Base-by-base conservation (phyloP, 2,113 vertebrate species). In the Salvelinus fontinalis region DNA sequence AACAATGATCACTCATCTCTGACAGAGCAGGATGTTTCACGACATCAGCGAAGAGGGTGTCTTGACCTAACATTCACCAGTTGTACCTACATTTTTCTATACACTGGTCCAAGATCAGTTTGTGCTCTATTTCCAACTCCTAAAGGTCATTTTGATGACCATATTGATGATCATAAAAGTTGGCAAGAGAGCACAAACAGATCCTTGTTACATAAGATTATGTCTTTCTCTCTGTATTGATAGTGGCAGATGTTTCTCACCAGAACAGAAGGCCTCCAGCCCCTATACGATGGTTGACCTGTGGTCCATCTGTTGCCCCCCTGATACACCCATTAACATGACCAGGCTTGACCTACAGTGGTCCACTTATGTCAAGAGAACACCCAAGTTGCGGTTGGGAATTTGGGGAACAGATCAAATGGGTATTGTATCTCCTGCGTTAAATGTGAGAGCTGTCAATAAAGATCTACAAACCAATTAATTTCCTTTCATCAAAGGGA, bases 261-360 rank as follows among this genome's bases (percentile, higher is more conserved):
- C 69, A 0, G 11, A 71, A 34, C 74, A 18, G 74, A 87, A 67
- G 79, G 71, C 66, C 60, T 70, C 27, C 75, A 67, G 20, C 16
- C 31, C 20, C 16, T 16, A 67, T 27, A 82, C 31, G 34, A 76
- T 54, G 62, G 48, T 54, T 77, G 79, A 82, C 69, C 76, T 77
- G 62, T 67, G 67, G 49, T 76, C 78, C 79, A 84, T 79, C 82
- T 82, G 81, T 72, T 80, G 71, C 70, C 71, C 75, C 39, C 75
- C 59, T 83, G 49, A 67, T 75, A 76, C 48, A 12, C 26, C 75
- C 75, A 75, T 81, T 75, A 74, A 78, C 75, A 69, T 59, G 67
- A 73, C 70, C 72, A 62, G 79, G 84, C 34, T 79, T 79, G 65
- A 71, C 70, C 67, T 49, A 83, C 76, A 86, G 82, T 80, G 67